Evolutionary conservation across 1,140 invertebrate species (phyloP).

Genomic region (Drosophila insularis): DNA sequence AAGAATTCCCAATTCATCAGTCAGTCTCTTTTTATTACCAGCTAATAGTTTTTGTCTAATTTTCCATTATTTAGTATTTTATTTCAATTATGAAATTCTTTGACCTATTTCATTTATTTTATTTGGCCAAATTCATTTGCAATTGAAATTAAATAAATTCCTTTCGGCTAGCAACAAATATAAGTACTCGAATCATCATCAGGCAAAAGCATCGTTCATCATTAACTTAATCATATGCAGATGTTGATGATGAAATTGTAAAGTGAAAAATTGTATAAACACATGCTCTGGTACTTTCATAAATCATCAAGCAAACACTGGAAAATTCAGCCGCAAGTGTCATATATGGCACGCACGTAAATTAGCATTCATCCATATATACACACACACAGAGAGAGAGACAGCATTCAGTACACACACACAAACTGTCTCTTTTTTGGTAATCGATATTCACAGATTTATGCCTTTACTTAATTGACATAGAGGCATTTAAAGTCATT

Average conservation of each 20-base stretch:
- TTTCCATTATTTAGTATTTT: too few species aligned
- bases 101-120: too few species aligned
- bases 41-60: too few species aligned
- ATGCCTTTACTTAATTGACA: conserved; percentile 57
- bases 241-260: conserved; percentile 1
- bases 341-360: conserved; percentile 20
- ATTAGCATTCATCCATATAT: conserved; percentile 3
- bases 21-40: too few species aligned
- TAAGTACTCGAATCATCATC: too few species aligned
- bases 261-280: conserved; percentile 29
- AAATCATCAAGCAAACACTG: conserved; percentile 33
- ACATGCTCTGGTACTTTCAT: conserved; percentile 15
- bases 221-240: background rate
- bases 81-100: too few species aligned
- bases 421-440: conserved; percentile 26
- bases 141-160: too few species aligned
- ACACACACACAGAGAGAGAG: conserved; percentile 8
- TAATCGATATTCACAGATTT: conserved; percentile 63
- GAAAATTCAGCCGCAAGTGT: conserved; percentile 22
- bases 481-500: conserved; percentile 55
- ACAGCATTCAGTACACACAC: conserved; percentile 15
- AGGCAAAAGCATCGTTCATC: background rate
- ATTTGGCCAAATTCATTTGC: too few species aligned
- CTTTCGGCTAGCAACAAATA: too few species aligned
- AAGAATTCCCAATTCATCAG: too few species aligned